Base-by-base conservation (phyloP, 2,888 invertebrate genomes). In the Leptinotarsa rubiginosa region DNA sequence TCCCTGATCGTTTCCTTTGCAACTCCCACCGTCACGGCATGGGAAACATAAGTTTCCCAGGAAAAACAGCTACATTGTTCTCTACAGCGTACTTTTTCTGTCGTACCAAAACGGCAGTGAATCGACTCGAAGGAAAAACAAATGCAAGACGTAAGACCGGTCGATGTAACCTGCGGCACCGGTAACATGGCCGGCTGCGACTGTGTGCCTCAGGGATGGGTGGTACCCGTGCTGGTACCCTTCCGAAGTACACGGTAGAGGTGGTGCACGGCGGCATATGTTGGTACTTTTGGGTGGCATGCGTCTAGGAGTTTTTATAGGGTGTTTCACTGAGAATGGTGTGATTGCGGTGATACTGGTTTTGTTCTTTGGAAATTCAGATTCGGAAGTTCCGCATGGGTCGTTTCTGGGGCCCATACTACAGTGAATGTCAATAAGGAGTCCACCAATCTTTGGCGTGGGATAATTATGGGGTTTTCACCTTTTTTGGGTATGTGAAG, bases 91-190 rank as follows among this genome's bases (percentile, higher is more conserved):
- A 56, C 56, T 56, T 56, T 56, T 54, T 20, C 54, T 12, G 10
- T 49, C 50, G 50, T 13, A 16, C n/a, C 16, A n/a, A n/a, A 56
- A 18, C 54, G 54, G 54, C 56, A 56, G 56, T 22, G 1, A 59
- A 22, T 70, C 20, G 20, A 16, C 73, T 73, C 69, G 74, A 75
- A 72, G 78, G 74, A 77, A 76, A 76, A 75, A 75, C 75, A 79
- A 79, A 77, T 77, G 75, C 75, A 77, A 79, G 81, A 77, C 78
- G 75, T 76, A 77, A 79, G 81, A 81, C 81, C 81, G 81, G 81
- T 81, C 77, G 72, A 59, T 10, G 56, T 74, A 65, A 79, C 72
- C 49, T 67, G 79, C 77, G 68, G 73, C 49, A 25, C 54, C 73
- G 69, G 54, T 64, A 75, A 71, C 71, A 71, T 71, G 68, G 71